Percentiles rank a stretch among this genome's conserved stretches.
phyloP scores from a whole-genome alignment of 2,888 invertebrate species.

The Eledona agricola region DNA sequence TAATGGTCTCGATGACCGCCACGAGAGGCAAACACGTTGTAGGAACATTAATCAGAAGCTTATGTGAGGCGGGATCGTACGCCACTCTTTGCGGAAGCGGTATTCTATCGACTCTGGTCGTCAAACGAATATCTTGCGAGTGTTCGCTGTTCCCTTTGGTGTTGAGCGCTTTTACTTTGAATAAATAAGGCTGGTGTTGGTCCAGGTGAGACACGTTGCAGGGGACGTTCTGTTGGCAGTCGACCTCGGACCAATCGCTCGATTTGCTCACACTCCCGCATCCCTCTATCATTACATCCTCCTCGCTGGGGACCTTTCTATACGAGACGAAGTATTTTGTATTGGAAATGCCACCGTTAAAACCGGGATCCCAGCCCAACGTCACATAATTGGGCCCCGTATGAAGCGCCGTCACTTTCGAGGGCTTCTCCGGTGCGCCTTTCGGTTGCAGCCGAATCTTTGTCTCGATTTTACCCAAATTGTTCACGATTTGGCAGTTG shows the following conservation, averaged over 20 bases:
- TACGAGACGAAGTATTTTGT: conserved; percentile 90
- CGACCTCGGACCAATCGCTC: conserved; percentile 82
- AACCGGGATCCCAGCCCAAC: conserved; percentile 87
- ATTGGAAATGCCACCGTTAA: conserved; percentile 86
- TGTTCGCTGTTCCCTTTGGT: conserved; percentile 88
- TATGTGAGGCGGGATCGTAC: conserved; percentile 80
- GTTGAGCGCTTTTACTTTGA: conserved; percentile 90
- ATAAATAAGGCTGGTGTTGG: conserved; percentile 86
- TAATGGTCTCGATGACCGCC: conserved; percentile 77
- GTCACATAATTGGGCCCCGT: conserved; percentile 83
- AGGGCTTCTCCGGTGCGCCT: conserved; percentile 87
- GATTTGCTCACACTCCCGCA: conserved; percentile 69
- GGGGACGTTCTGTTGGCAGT: conserved; percentile 85
- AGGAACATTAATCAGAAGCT: conserved; percentile 80
- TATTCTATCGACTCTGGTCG: conserved; percentile 86
- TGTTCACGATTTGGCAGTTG: conserved; percentile 86
- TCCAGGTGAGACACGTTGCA: conserved; percentile 88
- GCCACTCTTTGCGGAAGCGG: conserved; percentile 82
- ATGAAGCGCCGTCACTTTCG: conserved; percentile 74
- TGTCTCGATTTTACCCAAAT: conserved; percentile 78
- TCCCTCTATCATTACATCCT: conserved; percentile 70
- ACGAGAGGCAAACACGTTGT: conserved; percentile 81
- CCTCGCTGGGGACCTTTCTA: conserved; percentile 71
- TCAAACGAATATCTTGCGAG: conserved; percentile 83
- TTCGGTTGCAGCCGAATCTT: conserved; percentile 85